Base-by-base conservation (phyloP, 2,888 invertebrate genomes). In the Cremastobaeus sp. region DNA sequence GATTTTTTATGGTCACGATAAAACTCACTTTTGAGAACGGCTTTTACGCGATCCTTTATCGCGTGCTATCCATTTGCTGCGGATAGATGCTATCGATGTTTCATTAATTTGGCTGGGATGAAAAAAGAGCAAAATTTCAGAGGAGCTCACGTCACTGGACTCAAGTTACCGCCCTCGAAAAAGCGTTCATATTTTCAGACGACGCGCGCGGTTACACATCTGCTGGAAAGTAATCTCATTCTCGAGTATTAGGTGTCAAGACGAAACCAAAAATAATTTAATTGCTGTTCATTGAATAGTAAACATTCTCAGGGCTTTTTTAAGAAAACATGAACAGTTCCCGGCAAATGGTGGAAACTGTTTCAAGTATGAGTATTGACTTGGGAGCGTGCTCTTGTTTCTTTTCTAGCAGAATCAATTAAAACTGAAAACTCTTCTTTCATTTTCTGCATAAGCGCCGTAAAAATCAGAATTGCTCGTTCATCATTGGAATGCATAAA, bases 1-100 rank as follows among this genome's bases (percentile, higher is more conserved):
- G 52, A 65, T 52, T 52, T 70, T 71, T 71, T 71, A 71, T 65
- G 57, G 52, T 11, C 64, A 59, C 71, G 59, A 60, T 72, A 72
- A 72, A 65, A 65, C 52, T 54, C 50, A 52, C 28, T 32, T 57
- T 25, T 48, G 20, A 39, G 35, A 17, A 17, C 18, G 30, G 39
- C 52, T 65, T 65, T 72, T 47, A 62, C 20, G 54, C 55, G 52
- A 54, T 57, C 45, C 9, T 59, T 65, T 72, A 72, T 72, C 71
- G 59, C 57, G 57, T 59, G 65, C 59, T 48, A 65, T 65, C 65
- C 65, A 50, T 52, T 59, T 37, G 34, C 52, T 30, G 50, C 39
- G 39, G 21, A 54, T 60, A 65, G 65, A 65, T 72, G 57, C 14
- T 65, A 72, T 72, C 59, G 65, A 60, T 47, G 52, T 65, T 52